These are phyloP conservation scores for Aromia moschata DNA, from an alignment of 2,888 invertebrate species.

Conservation along the genomic window DNA sequence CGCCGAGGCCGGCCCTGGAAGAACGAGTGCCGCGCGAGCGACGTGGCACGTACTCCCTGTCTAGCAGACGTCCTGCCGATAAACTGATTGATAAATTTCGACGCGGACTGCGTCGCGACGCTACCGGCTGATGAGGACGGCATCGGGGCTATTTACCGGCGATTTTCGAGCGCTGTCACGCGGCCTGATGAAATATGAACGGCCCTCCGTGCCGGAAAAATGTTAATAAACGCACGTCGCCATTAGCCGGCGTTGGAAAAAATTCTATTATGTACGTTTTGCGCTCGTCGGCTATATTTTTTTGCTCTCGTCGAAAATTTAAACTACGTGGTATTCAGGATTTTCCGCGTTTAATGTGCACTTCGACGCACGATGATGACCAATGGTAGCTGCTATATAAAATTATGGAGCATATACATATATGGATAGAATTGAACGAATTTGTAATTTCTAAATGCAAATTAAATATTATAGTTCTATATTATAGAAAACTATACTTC, in stretches of 20 bases:
- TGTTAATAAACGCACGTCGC: constrained; percentile 29
- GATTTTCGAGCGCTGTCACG: constrained; percentile 16
- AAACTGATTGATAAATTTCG: constrained; percentile 30
- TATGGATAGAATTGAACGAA: too few species aligned
- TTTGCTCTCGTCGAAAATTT: constrained; percentile 8
- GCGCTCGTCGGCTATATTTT: constrained; percentile 3
- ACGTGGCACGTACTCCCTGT: not conserved
- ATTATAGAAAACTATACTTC: too few species aligned
- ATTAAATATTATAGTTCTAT: too few species aligned
- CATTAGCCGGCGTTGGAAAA: constrained; percentile 19
- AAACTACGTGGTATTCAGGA: not conserved
- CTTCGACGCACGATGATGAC: too few species aligned
- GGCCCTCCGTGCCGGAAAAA: constrained; percentile 10
- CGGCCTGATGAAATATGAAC: constrained; percentile 21
- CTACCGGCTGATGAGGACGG: constrained; percentile 16
- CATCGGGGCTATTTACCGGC: constrained; percentile 23
- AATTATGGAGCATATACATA: too few species aligned
- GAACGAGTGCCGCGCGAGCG: too few species aligned
- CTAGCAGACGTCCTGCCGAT: constrained; percentile 25
- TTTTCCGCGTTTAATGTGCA: not conserved
- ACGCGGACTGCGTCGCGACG: constrained; percentile 24
- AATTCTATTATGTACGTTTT: constrained; percentile 22
- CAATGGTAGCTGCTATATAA: too few species aligned
- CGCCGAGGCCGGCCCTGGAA: not conserved
- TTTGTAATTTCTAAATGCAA: too few species aligned